phyloP scores from a whole-genome alignment of 2,888 invertebrate species.

The Sarcophaga rosellei region DNA sequence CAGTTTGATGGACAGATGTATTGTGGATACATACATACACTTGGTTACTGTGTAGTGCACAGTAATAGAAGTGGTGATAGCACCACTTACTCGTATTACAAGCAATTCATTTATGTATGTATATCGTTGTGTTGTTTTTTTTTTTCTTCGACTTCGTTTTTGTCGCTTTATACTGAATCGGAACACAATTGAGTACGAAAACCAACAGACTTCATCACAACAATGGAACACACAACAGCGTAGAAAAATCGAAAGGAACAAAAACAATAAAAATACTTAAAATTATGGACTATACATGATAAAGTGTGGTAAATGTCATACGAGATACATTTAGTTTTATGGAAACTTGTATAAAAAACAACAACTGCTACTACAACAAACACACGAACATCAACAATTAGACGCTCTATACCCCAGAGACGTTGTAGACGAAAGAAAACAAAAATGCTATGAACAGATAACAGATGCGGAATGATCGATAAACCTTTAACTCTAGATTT shows the following conservation, averaged over 20 bases:
- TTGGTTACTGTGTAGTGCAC: background rate
- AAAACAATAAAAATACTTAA: conserved; percentile 34
- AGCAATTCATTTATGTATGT: conserved; percentile 34
- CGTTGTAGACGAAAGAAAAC: conserved; percentile 21
- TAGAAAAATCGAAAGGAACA: background rate
- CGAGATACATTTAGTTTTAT: background rate
- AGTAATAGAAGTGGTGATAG: conserved; percentile 48
- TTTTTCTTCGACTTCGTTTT: background rate
- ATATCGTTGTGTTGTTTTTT: conserved; percentile 19
- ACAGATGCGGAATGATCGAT: conserved; percentile 21
- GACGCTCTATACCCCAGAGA: conserved; percentile 44
- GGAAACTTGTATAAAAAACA: background rate
- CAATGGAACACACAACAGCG: conserved; percentile 9
- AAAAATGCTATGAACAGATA: background rate
- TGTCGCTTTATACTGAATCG: conserved; percentile 14
- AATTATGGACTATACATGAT: conserved; percentile 33
- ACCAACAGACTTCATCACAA: conserved; percentile 45
- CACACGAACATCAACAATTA: conserved; percentile 29
- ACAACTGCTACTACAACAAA: background rate
- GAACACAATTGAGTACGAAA: conserved; percentile 31
- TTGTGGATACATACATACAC: background rate
- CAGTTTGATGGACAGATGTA: background rate
- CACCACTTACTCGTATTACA: conserved; percentile 49
- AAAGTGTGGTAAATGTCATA: conserved; percentile 40
- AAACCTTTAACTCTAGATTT: conserved; percentile 15